Base-by-base conservation (phyloP, 2,797 vertebrate species). In the Morus bassanus region DNA sequence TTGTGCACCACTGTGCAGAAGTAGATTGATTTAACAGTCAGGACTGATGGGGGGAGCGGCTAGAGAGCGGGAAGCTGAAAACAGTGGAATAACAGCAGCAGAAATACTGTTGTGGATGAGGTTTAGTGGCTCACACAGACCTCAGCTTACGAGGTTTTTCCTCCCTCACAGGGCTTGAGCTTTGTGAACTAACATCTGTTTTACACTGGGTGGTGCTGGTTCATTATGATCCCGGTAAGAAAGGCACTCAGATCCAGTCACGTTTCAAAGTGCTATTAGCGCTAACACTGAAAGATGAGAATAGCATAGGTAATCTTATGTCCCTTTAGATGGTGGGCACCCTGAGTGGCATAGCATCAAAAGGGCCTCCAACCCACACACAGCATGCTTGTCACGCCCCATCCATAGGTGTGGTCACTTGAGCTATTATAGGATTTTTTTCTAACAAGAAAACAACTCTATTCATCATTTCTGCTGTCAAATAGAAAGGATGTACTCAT, bases 341-440 rank as follows among this genome's bases (percentile, higher is more conserved):
- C 18, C 41, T 0, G 8, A n/a, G 37, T 0, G 0, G 22, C 11
- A 11, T 5, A 33, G 50, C 53, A 27, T 4, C 0, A 0, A 51
- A 57, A 18, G 17, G 22, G 18, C 30, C 25, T 56, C 46, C 70
- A 53, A 17, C 2, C n/a, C 64, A 6, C 50, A 7, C 27, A 5
- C 30, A n/a, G 48, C 19, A 13, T 5, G 13, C 54, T 10, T 45
- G 19, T 45, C 54, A n/a, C 24, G 24, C 6, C 10, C 13, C 24
- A 23, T 3, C 50, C 41, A 6, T 1, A 16, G 13, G 3, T 31
- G 39, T 17, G 24, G 21, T 15, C 18, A 43, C 30, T 6, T 5
- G 3, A n/a, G 27, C 8, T 16, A 4, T 18, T 10, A 10, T 3
- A 23, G 64, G 45, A 28, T 31, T 27, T 39, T n/a, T 51, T 70